Evolutionary conservation across 2,113 vertebrate species (phyloP), one percentile per base, ranked within the genome.

Genomic region (Alexandromys fortis): DNA sequence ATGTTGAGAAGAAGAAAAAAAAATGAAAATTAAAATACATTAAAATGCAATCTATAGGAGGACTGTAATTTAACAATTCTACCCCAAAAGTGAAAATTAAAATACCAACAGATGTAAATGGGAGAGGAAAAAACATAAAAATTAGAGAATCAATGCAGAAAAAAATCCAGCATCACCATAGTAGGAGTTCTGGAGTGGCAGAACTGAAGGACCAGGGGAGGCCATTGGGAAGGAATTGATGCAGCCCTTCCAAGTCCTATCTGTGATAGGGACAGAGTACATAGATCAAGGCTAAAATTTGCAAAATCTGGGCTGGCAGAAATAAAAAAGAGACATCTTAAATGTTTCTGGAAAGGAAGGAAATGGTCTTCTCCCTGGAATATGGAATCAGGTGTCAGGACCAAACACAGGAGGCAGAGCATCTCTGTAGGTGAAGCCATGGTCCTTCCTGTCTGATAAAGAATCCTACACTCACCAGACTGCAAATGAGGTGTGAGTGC

Each of bases 11-110:
- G n/a, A 73, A 86, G n/a, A 73, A 86, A 19, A 45, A 68, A 61
- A 73, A 77, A 42, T 30, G 68, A 92, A 94, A 85, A 96, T 90
- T 93, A 93, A 96, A 95, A 73, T 89, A 65, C 91, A 47, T 94
- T 91, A 83, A 81, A 86, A 76, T n/a, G 38, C 28, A 92, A 79
- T 79, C 63, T n/a, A 35, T 42, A 67, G n/a, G 86, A 93, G 28
- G n/a, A 49, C 47, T 87, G 42, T 35, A 77, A 93, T 58, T 85
- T n/a, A 93, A 61, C 55, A 83, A 52, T 61, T 28, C 1, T 67
- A 63, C 63, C 78, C 68, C 61, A 92, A 96, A 91, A 82, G 58
- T 55, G 33, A 91, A 96, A 94, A 67, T n/a, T 65, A 81, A 67
- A 92, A 89, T 33, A 63, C 7, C 61, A 96, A 92, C 52, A 96